Conservation (phyloP, 2,797 vertebrate genomes). For the Rallus crepitans region DNA sequence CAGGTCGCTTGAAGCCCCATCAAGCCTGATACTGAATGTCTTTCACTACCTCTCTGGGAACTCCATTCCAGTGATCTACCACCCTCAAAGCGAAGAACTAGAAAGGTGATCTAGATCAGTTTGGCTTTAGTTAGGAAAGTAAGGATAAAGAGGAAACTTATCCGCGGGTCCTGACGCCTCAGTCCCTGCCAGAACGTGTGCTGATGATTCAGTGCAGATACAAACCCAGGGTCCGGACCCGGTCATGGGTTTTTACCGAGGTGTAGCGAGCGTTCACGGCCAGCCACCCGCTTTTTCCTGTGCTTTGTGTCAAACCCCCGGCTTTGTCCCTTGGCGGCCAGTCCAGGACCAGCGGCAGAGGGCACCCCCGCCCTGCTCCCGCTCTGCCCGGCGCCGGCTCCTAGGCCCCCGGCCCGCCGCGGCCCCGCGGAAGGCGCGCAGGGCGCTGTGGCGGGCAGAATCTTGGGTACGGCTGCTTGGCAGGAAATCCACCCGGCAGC, state of each 20-base stretch:
- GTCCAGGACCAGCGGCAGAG: neutral
- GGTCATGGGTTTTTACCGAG: fast-evolving
- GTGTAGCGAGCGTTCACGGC: fast-evolving
- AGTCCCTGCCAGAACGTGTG: neutral
- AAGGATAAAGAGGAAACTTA: neutral
- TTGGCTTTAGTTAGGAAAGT: neutral
- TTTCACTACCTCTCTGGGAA: no score
- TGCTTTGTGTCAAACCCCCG: no score
- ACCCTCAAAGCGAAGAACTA: no score
- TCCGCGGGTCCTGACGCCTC: fast-evolving
- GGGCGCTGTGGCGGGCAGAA: no score
- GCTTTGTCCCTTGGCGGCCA: no score
- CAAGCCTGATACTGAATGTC: no score
- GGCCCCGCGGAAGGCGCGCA: no score
- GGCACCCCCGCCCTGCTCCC: neutral
- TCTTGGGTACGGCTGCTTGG: slow-evolving; percentile 27
- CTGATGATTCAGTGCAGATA: fast-evolving
- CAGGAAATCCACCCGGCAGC: slow-evolving; percentile 73
- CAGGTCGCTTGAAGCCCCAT: no score
- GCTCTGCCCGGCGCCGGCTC: no score
- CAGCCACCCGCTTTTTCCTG: no score
- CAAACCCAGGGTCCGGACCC: fast-evolving
- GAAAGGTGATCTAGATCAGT: neutral
- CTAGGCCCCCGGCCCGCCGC: no score
- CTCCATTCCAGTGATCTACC: no score